phyloP scores from a whole-genome alignment of 2,113 vertebrate species.

The Alethe castanea region DNA sequence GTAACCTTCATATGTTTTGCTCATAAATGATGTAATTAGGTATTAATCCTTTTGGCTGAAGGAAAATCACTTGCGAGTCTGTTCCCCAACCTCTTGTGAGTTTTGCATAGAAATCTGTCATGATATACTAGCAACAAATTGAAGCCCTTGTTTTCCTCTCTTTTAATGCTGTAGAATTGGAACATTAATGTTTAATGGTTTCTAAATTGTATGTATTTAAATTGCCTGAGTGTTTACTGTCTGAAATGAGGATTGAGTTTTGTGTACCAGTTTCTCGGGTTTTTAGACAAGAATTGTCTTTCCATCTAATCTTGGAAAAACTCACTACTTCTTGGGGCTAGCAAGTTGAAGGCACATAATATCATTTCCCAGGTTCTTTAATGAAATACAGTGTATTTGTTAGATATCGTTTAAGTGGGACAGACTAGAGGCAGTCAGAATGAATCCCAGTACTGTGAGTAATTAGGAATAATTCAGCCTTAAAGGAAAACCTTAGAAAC shows the following conservation, averaged over 20 bases:
- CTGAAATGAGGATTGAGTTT: not conserved
- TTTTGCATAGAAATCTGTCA: not conserved
- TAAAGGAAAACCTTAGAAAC: not conserved
- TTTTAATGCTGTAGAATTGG: not conserved
- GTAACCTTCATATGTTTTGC: not conserved
- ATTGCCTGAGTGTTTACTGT: not conserved
- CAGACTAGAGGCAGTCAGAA: not conserved
- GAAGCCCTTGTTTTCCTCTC: not conserved
- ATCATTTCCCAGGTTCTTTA: not conserved
- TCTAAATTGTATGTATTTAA: not conserved
- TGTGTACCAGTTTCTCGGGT: not conserved
- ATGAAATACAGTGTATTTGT: not conserved
- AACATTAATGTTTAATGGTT: not conserved
- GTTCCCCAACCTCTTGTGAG: not conserved
- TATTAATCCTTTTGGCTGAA: not conserved
- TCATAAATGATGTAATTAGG: not conserved
- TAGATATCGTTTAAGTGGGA: not conserved
- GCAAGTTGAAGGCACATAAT: not conserved
- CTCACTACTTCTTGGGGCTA: not conserved
- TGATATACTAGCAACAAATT: not conserved
- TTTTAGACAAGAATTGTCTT: not conserved
- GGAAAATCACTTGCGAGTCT: accelerated
- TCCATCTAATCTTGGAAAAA: not conserved
- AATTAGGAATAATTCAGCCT: not conserved
- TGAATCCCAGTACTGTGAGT: not conserved